Percentiles rank a stretch among this genome's conserved stretches.
These are phyloP conservation scores for Psittacula derbiana DNA, from an alignment of 2,797 vertebrate genomes.

Conservation along the genomic window DNA sequence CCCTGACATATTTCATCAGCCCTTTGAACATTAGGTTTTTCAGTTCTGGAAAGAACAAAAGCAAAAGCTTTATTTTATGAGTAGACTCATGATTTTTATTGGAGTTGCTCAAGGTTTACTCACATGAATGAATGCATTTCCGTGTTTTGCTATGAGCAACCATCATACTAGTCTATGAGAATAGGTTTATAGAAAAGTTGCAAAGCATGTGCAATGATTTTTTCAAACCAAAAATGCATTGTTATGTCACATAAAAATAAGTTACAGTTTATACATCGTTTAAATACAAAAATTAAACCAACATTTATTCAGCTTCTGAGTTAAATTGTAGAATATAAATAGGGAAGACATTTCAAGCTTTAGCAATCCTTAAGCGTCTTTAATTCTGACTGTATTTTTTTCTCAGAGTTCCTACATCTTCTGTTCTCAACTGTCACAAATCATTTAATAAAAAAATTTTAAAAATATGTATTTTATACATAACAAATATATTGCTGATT, in stretches of 20 bases:
- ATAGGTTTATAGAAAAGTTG: neutral
- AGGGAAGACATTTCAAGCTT: neutral
- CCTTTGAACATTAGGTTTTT: neutral
- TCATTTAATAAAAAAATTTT: neutral
- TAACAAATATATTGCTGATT: neutral
- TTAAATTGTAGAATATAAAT: neutral
- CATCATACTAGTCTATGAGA: neutral
- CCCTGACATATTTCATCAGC: neutral
- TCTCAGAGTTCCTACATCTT: fast-evolving
- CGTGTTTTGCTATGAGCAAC: neutral
- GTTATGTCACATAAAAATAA: neutral
- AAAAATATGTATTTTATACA: neutral
- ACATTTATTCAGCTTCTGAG: neutral
- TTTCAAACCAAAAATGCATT: neutral
- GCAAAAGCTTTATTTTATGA: neutral
- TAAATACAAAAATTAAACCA: neutral
- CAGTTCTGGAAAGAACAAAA: neutral
- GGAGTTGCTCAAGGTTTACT: neutral
- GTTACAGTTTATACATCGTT: neutral
- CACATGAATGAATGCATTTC: neutral
- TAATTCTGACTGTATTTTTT: neutral
- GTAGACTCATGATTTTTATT: neutral
- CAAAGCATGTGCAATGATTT: neutral
- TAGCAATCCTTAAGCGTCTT: neutral
- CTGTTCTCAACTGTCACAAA: neutral